Percentiles rank a stretch among this genome's conserved stretches.
These are phyloP conservation scores for Stenoptilia bipunctidactyla DNA, from an alignment of 2,888 invertebrate species.

Conservation along the genomic window DNA sequence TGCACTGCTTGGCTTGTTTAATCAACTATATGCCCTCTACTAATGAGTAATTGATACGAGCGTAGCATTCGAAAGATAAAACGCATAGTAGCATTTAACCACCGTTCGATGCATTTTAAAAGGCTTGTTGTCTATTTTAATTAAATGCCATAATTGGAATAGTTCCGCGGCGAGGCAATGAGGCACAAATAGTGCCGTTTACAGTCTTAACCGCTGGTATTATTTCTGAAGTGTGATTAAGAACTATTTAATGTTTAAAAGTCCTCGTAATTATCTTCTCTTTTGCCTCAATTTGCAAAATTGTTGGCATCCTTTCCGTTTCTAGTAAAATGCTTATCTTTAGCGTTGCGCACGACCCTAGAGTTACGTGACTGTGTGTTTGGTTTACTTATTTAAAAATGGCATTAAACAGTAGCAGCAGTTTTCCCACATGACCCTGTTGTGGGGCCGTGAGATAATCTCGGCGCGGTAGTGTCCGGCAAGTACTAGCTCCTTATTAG, in stretches of 20 bases:
- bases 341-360: slow-evolving; percentile 36
- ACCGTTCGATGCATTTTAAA: slow-evolving; percentile 18
- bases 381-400: slow-evolving; percentile 28
- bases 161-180: slow-evolving; percentile 14
- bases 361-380: slow-evolving; percentile 39
- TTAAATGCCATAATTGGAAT: slow-evolving; percentile 33
- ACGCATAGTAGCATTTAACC: slow-evolving; percentile 9
- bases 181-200: slow-evolving; percentile 30
- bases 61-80: slow-evolving; percentile 23
- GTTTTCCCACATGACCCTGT: slow-evolving; percentile 54
- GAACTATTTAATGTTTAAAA: not conserved
- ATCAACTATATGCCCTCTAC: slow-evolving; percentile 24
- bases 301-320: slow-evolving; percentile 12
- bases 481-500: slow-evolving; percentile 60
- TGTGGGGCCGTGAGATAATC: slow-evolving; percentile 62
- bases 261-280: not conserved
- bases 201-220: slow-evolving; percentile 28
- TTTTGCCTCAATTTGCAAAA: not conserved
- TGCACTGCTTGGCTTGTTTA: slow-evolving; percentile 28
- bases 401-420: not conserved
- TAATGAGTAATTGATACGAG: slow-evolving; percentile 27
- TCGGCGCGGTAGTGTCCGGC: slow-evolving; percentile 57
- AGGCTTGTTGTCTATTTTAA: slow-evolving; percentile 29
- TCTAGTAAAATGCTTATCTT: slow-evolving; percentile 35
- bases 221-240: slow-evolving; percentile 24